phyloP scores from a whole-genome alignment of 2,888 invertebrate genomes.

The Pyrrhia umbra region DNA sequence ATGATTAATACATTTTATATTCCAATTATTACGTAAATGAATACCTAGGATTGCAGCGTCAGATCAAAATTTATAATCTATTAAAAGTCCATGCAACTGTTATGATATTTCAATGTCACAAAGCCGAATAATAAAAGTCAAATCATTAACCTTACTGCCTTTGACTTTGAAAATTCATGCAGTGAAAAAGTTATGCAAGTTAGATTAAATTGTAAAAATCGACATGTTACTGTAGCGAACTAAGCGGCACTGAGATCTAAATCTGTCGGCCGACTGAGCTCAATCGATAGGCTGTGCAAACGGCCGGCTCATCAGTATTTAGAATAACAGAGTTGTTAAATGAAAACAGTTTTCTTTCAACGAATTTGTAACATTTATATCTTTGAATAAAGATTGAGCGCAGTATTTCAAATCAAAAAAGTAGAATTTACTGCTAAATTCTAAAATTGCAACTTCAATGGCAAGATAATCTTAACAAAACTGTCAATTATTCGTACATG shows the following conservation, averaged over 20 bases:
- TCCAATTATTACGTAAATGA: neutral
- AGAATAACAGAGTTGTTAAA: conserved; percentile 6
- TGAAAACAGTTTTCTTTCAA: neutral
- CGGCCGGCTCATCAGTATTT: conserved; percentile 7
- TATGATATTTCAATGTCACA: neutral
- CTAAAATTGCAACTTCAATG: no score
- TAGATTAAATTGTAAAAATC: conserved; percentile 2
- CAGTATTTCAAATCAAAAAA: no score
- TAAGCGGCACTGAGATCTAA: conserved; percentile 48
- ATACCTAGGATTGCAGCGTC: neutral
- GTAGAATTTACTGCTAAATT: no score
- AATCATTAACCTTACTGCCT: neutral
- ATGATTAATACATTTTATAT: conserved; percentile 10
- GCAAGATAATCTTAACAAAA: neutral
- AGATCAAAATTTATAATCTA: neutral
- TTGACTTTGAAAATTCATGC: neutral
- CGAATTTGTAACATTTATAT: neutral
- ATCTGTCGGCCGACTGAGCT: conserved; percentile 49
- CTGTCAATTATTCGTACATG: neutral
- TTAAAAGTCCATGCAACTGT: neutral
- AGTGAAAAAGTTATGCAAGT: neutral
- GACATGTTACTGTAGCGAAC: conserved; percentile 6
- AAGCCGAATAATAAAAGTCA: neutral
- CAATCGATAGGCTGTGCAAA: conserved; percentile 59
- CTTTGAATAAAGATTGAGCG: no score